A percentile compares a stretch with the other conserved stretches of the same genome.
These are phyloP conservation scores for Malurus elegans DNA, from an alignment of 2,113 vertebrate genomes.

Conservation along the genomic window DNA sequence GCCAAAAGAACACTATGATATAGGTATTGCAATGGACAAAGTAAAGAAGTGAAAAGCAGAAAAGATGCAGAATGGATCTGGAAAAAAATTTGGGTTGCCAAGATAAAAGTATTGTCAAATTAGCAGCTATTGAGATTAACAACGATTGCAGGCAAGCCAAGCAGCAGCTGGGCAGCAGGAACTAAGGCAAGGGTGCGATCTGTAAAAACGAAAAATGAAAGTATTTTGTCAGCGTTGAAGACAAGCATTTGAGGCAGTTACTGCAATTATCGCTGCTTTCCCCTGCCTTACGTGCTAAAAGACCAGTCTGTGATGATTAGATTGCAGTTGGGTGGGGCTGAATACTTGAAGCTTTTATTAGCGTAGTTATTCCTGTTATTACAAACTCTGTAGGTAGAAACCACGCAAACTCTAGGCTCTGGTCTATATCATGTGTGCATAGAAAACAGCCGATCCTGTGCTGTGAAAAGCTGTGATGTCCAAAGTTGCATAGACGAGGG, in stretches of 20 bases:
- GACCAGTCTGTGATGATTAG: not conserved
- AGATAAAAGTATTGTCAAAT: not conserved
- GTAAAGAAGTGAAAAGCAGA: not conserved
- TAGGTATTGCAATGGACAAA: not conserved
- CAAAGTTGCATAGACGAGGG: not conserved
- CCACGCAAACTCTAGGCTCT: not conserved
- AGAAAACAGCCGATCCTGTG: not conserved
- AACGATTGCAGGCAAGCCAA: not conserved
- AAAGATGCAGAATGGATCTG: not conserved
- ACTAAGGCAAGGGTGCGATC: not conserved
- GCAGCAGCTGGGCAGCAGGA: not conserved
- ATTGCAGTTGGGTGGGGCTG: not conserved
- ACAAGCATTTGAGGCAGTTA: not conserved
- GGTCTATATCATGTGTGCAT: fast-evolving
- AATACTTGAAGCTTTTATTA: not conserved
- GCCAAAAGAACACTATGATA: not conserved
- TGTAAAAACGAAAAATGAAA: not conserved
- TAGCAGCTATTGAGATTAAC: not conserved
- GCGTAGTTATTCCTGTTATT: not conserved
- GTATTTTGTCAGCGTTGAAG: not conserved
- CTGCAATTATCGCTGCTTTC: not conserved
- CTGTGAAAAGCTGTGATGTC: not conserved
- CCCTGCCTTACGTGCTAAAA: not conserved
- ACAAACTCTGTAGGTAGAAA: not conserved
- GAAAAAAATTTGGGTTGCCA: not conserved